A percentile compares a stretch with the other conserved stretches of the same genome.
These are phyloP conservation scores for Sebastes jordani DNA, from an alignment of 2,797 vertebrate species.

Conservation along the genomic window DNA sequence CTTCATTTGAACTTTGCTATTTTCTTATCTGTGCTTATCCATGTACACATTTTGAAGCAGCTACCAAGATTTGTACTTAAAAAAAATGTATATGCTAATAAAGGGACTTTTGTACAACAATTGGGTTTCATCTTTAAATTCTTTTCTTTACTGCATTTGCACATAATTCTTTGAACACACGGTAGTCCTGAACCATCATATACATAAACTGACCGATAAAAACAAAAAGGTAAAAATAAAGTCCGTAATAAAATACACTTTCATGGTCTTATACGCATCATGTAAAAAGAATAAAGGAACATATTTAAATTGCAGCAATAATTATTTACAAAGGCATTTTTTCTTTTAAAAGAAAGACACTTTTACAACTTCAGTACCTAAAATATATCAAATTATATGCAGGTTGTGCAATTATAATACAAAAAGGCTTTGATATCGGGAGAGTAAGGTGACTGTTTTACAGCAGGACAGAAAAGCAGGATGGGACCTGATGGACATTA, in stretches of 20 bases:
- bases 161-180: constrained; percentile 42
- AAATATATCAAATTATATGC: constrained; percentile 37
- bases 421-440: constrained; percentile 27
- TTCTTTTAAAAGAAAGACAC: constrained; percentile 35
- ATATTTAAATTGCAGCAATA: constrained; percentile 33
- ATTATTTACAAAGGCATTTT: constrained; percentile 73
- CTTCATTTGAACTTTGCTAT: constrained; percentile 43
- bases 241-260: constrained; percentile 70
- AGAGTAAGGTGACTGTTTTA: constrained; percentile 42
- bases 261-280: constrained; percentile 42
- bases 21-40: constrained; percentile 46
- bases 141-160: constrained; percentile 66
- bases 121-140: background rate
- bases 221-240: constrained; percentile 38
- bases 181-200: constrained; percentile 6
- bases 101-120: constrained; percentile 70
- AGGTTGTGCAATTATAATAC: constrained; percentile 65
- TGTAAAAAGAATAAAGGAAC: constrained; percentile 60
- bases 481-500: background rate
- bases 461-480: constrained; percentile 49
- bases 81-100: constrained; percentile 68
- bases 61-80: constrained; percentile 67
- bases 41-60: constrained; percentile 42
- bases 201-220: constrained; percentile 30
- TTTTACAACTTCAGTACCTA: constrained; percentile 73